Base-by-base conservation (phyloP, 2,888 invertebrate species). In the Thyatira batis region DNA sequence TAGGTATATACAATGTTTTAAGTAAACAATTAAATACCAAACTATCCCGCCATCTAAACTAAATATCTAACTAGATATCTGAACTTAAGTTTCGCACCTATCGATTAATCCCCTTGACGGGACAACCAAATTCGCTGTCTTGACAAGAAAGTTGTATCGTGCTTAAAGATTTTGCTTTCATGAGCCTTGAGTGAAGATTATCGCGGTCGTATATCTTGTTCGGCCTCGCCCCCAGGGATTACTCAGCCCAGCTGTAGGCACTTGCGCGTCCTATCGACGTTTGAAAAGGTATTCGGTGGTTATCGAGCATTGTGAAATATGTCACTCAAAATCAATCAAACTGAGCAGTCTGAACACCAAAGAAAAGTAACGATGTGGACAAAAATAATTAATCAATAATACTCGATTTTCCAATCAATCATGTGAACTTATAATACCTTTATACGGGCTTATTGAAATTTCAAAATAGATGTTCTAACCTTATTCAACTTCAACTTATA, bases 161-260 rank as follows among this genome's bases (percentile, higher is more conserved):
- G 70, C 75, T 80, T 76, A 82, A 81, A 79, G 70, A 80, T 80
- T 77, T 79, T 71, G 66, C 80, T 76, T 82, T 77, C 73, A 76
- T 67, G 65, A 63, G 67, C 75, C 77, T 78, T 73, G 73, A 79
- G 72, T 75, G 73, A 73, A 81, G 83, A 85, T 86, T 84, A 85
- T 83, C 85, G 70, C 67, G 69, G 71, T 64, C 74, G 71, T 84
- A 77, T 78, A 81, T 82, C 80, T 78, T 72, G 65, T 65, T 69
- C 64, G 69, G 61, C 73, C 74, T 65, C 71, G 71, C 68, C 72
- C 69, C 71, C 69, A 71, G 67, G 75, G 75, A 82, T 80, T 83
- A 82, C 70, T 74, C 59, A 66, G 62, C 68, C 67, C 54, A 55
- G 54, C 54, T 65, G 57, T 69, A 76, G 71, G 65, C 69, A 74